A percentile compares a stretch with the other conserved stretches of the same genome.
Evolutionary conservation across 2,888 invertebrate species (phyloP).

Genomic region (Sesia bembeciformis): DNA sequence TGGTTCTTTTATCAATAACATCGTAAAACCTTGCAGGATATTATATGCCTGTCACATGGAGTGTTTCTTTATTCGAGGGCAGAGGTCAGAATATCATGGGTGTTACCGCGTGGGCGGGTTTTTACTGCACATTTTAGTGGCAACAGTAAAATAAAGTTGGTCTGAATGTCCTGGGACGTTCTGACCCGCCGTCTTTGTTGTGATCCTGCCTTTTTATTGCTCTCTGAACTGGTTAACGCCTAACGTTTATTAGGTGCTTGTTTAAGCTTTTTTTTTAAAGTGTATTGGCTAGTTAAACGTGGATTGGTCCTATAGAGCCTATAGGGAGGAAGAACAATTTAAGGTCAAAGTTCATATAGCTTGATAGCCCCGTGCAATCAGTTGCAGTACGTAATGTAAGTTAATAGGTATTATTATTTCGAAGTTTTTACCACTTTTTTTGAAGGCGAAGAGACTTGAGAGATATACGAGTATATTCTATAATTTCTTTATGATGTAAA

Average conservation of each 20-base stretch:
- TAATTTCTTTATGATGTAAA: too few relatives aligned
- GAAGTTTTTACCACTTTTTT: too few relatives aligned
- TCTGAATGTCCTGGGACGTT: conserved; percentile 46
- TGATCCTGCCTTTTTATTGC: conserved; percentile 45
- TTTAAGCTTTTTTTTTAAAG: too few relatives aligned
- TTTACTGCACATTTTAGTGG: conserved; percentile 61
- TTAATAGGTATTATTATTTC: too few relatives aligned
- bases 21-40: conserved; percentile 15
- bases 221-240: conserved; percentile 45
- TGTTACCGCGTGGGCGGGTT: conserved; percentile 60
- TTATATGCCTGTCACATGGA: conserved; percentile 11
- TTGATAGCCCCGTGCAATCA: too few relatives aligned
- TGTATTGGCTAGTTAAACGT: too few relatives aligned
- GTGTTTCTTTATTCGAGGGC: conserved; percentile 46
- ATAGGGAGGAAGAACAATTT: too few relatives aligned
- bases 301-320: too few relatives aligned
- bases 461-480: too few relatives aligned
- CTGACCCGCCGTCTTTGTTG: conserved; percentile 42
- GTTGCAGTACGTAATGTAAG: too few relatives aligned
- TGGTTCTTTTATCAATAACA: conserved; percentile 17
- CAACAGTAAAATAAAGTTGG: conserved; percentile 59
- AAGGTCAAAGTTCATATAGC: too few relatives aligned
- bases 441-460: too few relatives aligned
- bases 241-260: conserved; percentile 16
- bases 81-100: conserved; percentile 62